Conservation (phyloP, 92 coral and sea anemone species). For the Epizoanthus scotinus region DNA sequence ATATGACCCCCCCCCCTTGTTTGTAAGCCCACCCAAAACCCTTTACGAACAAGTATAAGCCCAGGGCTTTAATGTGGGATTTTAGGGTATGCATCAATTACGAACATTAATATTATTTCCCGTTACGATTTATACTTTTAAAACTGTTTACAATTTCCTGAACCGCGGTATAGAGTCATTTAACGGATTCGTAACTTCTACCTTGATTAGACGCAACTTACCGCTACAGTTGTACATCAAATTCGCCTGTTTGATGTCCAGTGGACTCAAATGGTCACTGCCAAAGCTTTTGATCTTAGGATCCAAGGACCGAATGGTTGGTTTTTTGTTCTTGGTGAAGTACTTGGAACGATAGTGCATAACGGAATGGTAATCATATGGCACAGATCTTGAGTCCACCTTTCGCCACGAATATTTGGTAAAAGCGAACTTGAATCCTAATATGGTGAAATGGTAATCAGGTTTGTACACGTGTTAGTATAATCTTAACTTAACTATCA, state of each 20-base stretch:
- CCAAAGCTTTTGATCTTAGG: conserved; percentile 69
- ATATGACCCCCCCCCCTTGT: too few species aligned
- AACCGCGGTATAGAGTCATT: too few species aligned
- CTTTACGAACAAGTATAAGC: too few species aligned
- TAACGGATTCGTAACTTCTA: too few species aligned
- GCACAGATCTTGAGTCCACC: conserved; percentile 70
- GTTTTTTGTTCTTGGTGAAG: conserved; percentile 53
- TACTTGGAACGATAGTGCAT: conserved; percentile 85
- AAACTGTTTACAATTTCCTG: too few species aligned
- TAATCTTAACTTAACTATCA: too few species aligned
- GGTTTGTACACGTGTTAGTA: too few species aligned
- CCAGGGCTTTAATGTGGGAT: too few species aligned
- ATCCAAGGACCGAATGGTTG: conserved; percentile 70
- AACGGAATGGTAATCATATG: conserved; percentile 81
- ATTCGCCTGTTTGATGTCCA: conserved; percentile 88
- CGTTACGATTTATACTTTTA: too few species aligned
- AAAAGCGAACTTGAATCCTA: conserved; percentile 75
- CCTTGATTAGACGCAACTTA: conserved; percentile 13
- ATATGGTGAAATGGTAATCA: neutral
- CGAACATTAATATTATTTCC: too few species aligned
- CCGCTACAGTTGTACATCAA: conserved; percentile 86
- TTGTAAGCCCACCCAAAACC: too few species aligned
- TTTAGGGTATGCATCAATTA: too few species aligned
- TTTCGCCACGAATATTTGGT: conserved; percentile 44
- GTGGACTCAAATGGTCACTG: conserved; percentile 67